Base-by-base conservation (phyloP, 2,113 vertebrate genomes). In the Indicator maculatus region DNA sequence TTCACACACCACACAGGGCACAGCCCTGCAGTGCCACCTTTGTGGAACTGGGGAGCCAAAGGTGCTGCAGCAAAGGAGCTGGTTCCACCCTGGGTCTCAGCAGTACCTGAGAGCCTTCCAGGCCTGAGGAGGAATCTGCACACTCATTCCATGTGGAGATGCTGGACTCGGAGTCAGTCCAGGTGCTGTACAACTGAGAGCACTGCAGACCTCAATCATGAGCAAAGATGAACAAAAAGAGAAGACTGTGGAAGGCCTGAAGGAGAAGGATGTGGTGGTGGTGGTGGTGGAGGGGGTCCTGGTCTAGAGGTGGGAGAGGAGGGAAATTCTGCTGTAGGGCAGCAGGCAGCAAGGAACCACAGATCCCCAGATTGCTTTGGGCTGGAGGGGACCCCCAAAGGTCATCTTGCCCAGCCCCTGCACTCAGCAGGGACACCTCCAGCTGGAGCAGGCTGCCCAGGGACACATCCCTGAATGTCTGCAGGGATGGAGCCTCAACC, bases 181-280 rank as follows among this genome's bases (percentile, higher is more conserved):
- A 82, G 4, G 20, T 16, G 8, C 27, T 5, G 9, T 4, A 41
- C 16, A 45, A 39, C 55, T 4, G 27, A 91, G 66, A 72, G 52
- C 13, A 61, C 1, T 0, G 0, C 50, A 65, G 30, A 59, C 10
- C 20, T 73, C 24, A 23, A 39, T 7, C 33, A 4, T 1, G 10
- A 71, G 26, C 11, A 60, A 56, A 55, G 19, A 14, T 2, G 1
- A 50, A 16, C 30, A 58, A 63, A 69, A 61, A 53, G 18, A 58
- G 18, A 45, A 69, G 19, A 61, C 55, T 28, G 30, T 2, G 20
- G 31, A 70, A 53, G 3, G 36, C 24, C 58, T 60, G 53, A 33
- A 36, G 21, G 17, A 39, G 11, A 12, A 87, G 36, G 28, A 60
- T 10, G 20, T 52, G 0, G 0, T 6, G 9, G 26, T 41, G 39